Conservation (phyloP, 2,797 vertebrate species). For the Artibeus jamaicensis region DNA sequence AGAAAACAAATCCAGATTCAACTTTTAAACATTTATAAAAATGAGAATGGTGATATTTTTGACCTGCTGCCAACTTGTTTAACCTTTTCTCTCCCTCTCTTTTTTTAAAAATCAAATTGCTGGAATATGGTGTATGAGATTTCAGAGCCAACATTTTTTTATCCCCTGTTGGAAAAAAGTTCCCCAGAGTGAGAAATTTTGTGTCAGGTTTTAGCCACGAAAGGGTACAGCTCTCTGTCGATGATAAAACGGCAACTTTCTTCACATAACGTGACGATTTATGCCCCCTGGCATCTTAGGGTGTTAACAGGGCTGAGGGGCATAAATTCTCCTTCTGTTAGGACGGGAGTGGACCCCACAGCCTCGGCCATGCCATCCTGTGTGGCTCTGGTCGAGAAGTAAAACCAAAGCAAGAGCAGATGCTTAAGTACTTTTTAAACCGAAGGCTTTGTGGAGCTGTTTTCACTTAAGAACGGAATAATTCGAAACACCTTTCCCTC, state of each 20-base stretch:
- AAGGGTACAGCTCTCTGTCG: slow-evolving; percentile 30
- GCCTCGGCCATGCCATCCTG: slow-evolving; percentile 19
- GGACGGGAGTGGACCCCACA: slow-evolving; percentile 6
- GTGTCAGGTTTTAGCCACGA: background rate
- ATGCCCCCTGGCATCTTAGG: background rate
- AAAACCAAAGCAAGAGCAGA: slow-evolving; percentile 58
- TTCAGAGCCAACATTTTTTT: slow-evolving; percentile 16
- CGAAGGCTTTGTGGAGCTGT: background rate
- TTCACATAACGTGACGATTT: background rate
- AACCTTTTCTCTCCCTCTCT: background rate
- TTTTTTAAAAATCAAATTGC: background rate
- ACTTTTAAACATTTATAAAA: slow-evolving; percentile 63
- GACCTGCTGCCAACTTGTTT: slow-evolving; percentile 55
- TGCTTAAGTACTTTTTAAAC: slow-evolving; percentile 55
- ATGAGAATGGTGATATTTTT: slow-evolving; percentile 57
- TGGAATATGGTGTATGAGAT: slow-evolving; percentile 48
- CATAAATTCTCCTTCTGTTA: slow-evolving; percentile 23
- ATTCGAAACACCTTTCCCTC: slow-evolving; percentile 66
- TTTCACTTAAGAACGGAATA: slow-evolving; percentile 63
- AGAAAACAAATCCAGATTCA: slow-evolving; percentile 64
- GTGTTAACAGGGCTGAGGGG: background rate
- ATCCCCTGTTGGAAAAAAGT: background rate
- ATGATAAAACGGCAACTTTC: background rate
- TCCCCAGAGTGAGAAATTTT: slow-evolving; percentile 41
- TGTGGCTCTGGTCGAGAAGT: slow-evolving; percentile 29